Conservation (phyloP, 2,888 invertebrate genomes). For the Ceraclea dissimilis region DNA sequence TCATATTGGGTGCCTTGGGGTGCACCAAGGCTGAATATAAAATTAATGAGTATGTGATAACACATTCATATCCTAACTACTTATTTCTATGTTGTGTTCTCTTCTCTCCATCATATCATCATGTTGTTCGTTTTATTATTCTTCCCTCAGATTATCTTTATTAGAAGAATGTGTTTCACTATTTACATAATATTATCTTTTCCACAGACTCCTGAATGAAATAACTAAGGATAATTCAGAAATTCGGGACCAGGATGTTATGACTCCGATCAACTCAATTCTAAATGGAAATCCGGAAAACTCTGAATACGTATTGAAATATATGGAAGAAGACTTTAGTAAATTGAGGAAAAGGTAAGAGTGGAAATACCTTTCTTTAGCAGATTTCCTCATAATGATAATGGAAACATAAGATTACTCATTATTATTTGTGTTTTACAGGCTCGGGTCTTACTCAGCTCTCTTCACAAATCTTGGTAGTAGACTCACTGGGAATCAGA, state of each 20-base stretch:
- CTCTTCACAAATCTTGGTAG: background rate
- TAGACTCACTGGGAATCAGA: background rate
- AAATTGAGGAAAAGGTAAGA: constrained; percentile 38
- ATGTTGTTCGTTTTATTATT: too few species aligned
- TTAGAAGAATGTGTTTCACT: too few species aligned
- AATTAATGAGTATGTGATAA: constrained; percentile 37
- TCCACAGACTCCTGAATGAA: constrained; percentile 21
- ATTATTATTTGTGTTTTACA: background rate
- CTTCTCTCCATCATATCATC: too few species aligned
- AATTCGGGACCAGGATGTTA: constrained; percentile 39
- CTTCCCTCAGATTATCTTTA: too few species aligned
- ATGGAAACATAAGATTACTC: too few species aligned
- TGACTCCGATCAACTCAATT: constrained; percentile 41
- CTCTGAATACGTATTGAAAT: constrained; percentile 45
- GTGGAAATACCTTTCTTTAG: too few species aligned
- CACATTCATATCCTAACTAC: too few species aligned
- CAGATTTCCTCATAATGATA: too few species aligned
- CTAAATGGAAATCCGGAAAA: constrained; percentile 46
- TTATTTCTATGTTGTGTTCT: too few species aligned
- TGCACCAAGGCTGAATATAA: constrained; percentile 52
- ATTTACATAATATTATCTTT: too few species aligned
- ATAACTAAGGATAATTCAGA: constrained; percentile 25
- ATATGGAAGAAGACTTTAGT: constrained; percentile 39
- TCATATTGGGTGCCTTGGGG: constrained; percentile 58
- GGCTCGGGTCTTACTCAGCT: background rate